phyloP scores from a whole-genome alignment of 2,888 invertebrate species.

The Harmothoe impar region DNA sequence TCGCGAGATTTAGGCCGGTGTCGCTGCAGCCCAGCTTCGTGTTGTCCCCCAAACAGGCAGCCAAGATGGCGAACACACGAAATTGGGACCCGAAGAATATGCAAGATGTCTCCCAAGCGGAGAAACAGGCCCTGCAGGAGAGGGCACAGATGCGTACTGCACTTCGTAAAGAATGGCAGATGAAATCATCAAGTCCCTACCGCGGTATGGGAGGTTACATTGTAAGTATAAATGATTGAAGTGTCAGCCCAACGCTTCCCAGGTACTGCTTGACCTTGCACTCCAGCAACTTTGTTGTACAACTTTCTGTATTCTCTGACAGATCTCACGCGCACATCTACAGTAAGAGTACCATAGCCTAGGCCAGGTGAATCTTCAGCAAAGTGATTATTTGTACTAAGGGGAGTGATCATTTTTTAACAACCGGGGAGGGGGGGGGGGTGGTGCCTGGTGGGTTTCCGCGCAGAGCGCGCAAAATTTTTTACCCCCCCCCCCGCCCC shows the following conservation, averaged over 20 bases:
- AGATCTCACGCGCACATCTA: too few species aligned
- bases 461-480: too few species aligned
- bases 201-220: constrained; percentile 88
- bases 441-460: too few species aligned
- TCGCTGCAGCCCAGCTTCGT: neutral
- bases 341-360: too few species aligned
- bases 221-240: constrained; percentile 69
- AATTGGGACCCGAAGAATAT: constrained; percentile 77
- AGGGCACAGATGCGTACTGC: constrained; percentile 87
- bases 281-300: neutral
- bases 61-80: constrained; percentile 49
- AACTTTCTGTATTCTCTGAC: too few species aligned
- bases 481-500: too few species aligned
- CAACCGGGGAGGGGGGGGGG: too few species aligned
- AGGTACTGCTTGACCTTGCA: constrained; percentile 14
- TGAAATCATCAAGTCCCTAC: constrained; percentile 89
- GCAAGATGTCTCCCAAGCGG: constrained; percentile 75
- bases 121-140: constrained; percentile 85
- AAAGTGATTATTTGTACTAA: too few species aligned
- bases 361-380: too few species aligned
- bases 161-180: constrained; percentile 89
- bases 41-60: neutral
- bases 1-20: neutral
- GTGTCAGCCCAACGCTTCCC: too few species aligned
- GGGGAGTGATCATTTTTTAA: too few species aligned